phyloP scores from a whole-genome alignment of 2,888 invertebrate genomes.

The Phymatocera aterrima region DNA sequence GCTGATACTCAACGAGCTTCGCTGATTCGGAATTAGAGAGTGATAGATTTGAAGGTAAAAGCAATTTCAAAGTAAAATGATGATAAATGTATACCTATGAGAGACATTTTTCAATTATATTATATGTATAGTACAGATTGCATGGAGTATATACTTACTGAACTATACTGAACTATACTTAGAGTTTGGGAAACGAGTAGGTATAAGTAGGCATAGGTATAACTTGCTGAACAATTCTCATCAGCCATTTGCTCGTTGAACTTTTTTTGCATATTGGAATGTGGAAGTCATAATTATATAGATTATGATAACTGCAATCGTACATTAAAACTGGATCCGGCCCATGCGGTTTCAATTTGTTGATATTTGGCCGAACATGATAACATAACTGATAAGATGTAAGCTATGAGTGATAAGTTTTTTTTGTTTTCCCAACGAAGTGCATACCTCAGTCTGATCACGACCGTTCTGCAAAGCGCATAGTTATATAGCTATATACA shows the following conservation, averaged over 20 bases:
- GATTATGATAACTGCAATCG: background rate
- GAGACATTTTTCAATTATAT: background rate
- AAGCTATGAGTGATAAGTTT: constrained; percentile 26
- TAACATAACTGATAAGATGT: constrained; percentile 25
- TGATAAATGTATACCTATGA: background rate
- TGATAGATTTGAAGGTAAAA: background rate
- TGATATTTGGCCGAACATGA: constrained; percentile 24
- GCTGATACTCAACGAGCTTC: too few relatives aligned
- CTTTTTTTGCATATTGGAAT: background rate
- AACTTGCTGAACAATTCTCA: constrained; percentile 32
- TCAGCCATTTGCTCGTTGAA: background rate
- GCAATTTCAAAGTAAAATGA: background rate
- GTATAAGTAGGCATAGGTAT: too few relatives aligned
- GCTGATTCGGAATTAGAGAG: too few relatives aligned
- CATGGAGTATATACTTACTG: background rate
- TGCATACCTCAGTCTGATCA: constrained; percentile 35
- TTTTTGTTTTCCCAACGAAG: background rate
- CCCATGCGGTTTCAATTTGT: constrained; percentile 24
- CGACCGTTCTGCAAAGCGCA: background rate
- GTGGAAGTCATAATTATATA: background rate
- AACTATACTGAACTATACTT: too few relatives aligned
- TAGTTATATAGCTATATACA: background rate
- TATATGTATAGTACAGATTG: too few relatives aligned
- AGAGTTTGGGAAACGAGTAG: background rate
- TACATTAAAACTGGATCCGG: background rate